Conservation (phyloP, 1,140 invertebrate species). For the Lucilia cuprina region DNA sequence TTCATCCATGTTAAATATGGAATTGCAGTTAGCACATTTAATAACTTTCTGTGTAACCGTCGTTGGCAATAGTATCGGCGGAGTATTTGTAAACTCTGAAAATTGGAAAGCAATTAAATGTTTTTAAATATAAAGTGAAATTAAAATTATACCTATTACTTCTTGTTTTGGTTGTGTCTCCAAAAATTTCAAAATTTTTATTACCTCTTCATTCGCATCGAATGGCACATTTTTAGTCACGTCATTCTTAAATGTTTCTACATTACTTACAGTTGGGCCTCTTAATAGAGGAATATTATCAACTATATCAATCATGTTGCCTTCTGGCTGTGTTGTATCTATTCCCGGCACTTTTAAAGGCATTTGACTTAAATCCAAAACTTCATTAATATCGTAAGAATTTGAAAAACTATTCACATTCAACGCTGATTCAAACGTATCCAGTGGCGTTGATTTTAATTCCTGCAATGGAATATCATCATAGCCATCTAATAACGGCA, state of each 20-base stretch:
- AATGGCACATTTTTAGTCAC: constrained; percentile 39
- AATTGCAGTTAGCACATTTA: constrained; percentile 48
- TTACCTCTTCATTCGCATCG: constrained; percentile 49
- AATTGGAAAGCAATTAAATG: background rate
- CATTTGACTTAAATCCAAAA: constrained; percentile 34
- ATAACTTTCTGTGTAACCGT: constrained; percentile 33
- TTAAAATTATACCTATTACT: constrained; percentile 2
- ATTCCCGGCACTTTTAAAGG: background rate
- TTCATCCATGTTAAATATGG: constrained; percentile 40
- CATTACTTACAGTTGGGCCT: background rate
- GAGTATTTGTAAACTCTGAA: too few relatives aligned
- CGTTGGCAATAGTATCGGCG: background rate
- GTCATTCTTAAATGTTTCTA: background rate
- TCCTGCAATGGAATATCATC: constrained; percentile 11
- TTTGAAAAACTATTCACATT: background rate
- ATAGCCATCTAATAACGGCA: background rate
- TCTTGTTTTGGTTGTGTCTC: constrained; percentile 34
- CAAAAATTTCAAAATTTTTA: constrained; percentile 52
- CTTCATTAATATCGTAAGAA: constrained; percentile 24
- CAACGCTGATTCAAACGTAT: constrained; percentile 18
- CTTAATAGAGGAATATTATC: background rate
- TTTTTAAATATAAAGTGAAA: background rate
- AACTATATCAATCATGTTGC: background rate
- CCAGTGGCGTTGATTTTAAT: constrained; percentile 12
- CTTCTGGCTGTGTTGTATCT: background rate